Evolutionary conservation across 2,888 invertebrate species (phyloP), one percentile per base, ranked within the genome.

Genomic region (Meteorus cinctellus): DNA sequence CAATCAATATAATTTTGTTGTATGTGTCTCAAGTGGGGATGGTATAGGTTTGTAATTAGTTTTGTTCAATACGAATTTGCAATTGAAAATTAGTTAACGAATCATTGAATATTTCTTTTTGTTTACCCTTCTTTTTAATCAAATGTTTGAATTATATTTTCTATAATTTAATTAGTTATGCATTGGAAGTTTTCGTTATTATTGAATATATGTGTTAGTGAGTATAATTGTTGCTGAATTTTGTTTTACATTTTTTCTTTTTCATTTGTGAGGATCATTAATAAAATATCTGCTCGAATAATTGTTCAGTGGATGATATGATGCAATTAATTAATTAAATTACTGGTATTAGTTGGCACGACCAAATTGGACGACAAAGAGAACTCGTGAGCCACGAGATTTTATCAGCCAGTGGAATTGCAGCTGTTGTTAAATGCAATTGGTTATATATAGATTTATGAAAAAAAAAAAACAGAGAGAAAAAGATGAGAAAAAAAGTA

Each of bases 301-400:
- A 78, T 75, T 74, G 75, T 65, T 63, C 71, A 48, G 70, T 48
- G 72, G 72, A 77, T 77, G 77, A 79, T 81, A 82, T 79, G 81
- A 81, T 73, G 78, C 75, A 78, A 82, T 82, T 82, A 83, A 83
- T 83, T 82, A 82, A 78, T 74, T 55, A 24, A 82, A 78, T 74
- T 55, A 55, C 19, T 19, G 75, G 77, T 81, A 83, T 82, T 81
- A 81, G 78, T 77, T 70, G 75, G 65, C 60, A 72, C 24, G 48
- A 62, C 59, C 36, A 67, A 51, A 19, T 31, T 24, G 48, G 55
- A 31, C 19, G 31, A 69, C 29, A 51, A n/a, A 31, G 31, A 31
- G 31, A 69, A 14, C n/a, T 34, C 14, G 48, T 29, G 29, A 31
- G 29, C 31, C 14, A 55, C 65, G 19, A 65, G 19, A 65, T 65